Evolutionary conservation across 2,113 vertebrate genomes (phyloP).

Genomic region (Phaethornis superciliosus): DNA sequence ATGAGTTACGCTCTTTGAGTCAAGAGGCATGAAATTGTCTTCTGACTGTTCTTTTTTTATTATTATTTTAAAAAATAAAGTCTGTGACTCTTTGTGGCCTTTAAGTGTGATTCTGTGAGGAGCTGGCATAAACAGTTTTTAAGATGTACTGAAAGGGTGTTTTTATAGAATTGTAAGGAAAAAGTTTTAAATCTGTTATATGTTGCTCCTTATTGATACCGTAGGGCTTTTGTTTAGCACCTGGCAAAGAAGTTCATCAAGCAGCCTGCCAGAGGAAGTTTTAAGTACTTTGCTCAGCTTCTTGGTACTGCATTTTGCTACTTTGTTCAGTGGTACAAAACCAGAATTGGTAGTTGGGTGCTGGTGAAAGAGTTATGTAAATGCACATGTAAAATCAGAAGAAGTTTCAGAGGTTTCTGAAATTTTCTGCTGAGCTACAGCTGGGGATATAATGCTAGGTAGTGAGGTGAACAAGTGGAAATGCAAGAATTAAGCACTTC

Average conservation of each 20-base stretch:
- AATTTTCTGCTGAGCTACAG: background rate
- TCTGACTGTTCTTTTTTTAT: background rate
- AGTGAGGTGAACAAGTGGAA: background rate
- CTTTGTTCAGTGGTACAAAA: background rate
- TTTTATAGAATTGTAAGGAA: background rate
- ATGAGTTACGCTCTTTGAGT: background rate
- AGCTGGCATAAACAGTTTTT: background rate
- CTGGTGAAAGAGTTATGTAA: background rate
- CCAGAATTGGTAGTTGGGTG: background rate
- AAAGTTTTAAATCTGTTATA: background rate
- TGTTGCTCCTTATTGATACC: background rate
- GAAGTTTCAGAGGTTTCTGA: background rate
- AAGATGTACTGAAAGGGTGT: background rate
- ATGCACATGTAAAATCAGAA: background rate
- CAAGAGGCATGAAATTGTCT: background rate
- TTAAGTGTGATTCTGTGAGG: background rate
- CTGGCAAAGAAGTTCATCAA: background rate
- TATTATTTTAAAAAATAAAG: too few species aligned
- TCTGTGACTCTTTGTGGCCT: background rate
- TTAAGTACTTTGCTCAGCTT: background rate
- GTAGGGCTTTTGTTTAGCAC: background rate
- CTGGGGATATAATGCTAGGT: background rate
- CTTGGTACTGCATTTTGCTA: background rate
- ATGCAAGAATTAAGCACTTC: background rate
- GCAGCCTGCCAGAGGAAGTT: background rate